Evolutionary conservation across 2,113 vertebrate species (phyloP).

Genomic region (Callospermophilus lateralis): DNA sequence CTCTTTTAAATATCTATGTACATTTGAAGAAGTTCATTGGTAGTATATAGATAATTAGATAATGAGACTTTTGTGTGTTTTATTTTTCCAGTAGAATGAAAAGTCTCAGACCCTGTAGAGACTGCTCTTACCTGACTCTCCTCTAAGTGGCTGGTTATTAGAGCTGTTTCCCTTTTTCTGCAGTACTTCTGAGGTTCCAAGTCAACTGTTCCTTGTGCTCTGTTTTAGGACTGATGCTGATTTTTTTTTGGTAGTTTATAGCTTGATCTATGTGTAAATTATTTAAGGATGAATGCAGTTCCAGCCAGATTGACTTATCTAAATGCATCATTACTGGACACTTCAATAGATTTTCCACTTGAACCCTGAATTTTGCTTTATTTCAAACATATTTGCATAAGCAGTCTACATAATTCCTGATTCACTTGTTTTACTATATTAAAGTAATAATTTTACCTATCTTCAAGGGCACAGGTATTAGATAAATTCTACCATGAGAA

Average conservation of each 20-base stretch:
- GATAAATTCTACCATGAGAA: constrained; percentile 54
- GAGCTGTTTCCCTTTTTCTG: neutral
- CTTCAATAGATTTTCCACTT: constrained; percentile 79
- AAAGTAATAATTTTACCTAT: constrained; percentile 66
- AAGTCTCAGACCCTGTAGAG: neutral
- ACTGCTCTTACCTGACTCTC: neutral
- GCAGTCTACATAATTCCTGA: constrained; percentile 56
- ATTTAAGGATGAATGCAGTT: constrained; percentile 84
- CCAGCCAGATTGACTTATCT: constrained; percentile 83
- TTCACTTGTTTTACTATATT: constrained; percentile 65
- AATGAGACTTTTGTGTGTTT: neutral
- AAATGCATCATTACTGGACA: constrained; percentile 85
- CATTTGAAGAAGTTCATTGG: neutral
- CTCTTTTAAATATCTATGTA: neutral
- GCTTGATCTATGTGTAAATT: constrained; percentile 83
- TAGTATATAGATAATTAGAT: neutral
- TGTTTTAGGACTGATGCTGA: constrained; percentile 62
- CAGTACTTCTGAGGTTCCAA: neutral
- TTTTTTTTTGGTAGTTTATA: constrained; percentile 57
- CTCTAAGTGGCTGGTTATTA: neutral
- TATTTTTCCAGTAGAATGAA: neutral
- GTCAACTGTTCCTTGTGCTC: neutral
- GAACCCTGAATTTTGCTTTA: constrained; percentile 75
- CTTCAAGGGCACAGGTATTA: constrained; percentile 64
- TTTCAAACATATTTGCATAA: constrained; percentile 79